These are phyloP conservation scores for Siphamia tubifer DNA, from an alignment of 2,113 vertebrate species.

Conservation along the genomic window DNA sequence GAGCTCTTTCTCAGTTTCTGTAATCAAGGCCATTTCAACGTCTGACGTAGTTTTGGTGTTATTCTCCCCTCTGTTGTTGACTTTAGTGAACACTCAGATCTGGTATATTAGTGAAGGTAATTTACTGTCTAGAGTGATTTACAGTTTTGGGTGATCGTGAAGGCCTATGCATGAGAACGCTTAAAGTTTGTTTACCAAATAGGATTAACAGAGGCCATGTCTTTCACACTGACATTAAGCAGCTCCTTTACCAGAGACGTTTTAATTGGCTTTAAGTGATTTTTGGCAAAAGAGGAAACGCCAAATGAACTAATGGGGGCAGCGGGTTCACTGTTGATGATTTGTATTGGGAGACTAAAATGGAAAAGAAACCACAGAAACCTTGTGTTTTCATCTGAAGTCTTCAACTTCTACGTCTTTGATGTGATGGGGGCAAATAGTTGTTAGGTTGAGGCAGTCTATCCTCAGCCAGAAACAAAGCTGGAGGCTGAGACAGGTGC, in stretches of 20 bases:
- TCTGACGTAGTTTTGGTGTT: slow-evolving; percentile 58
- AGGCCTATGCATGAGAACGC: slow-evolving; percentile 29
- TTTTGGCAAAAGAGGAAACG: slow-evolving; percentile 41
- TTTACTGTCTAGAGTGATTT: slow-evolving; percentile 59
- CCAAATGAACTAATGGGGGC: slow-evolving; percentile 25
- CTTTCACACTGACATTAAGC: slow-evolving; percentile 37
- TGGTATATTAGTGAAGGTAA: slow-evolving; percentile 54
- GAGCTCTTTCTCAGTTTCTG: slow-evolving; percentile 65
- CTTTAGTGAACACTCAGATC: slow-evolving; percentile 49
- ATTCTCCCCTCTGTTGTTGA: slow-evolving; percentile 58
- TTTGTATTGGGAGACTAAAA: slow-evolving; percentile 31
- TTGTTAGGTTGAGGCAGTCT: slow-evolving; percentile 55
- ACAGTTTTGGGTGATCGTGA: slow-evolving; percentile 27
- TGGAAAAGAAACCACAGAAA: slow-evolving; percentile 46
- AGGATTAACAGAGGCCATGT: slow-evolving; percentile 39
- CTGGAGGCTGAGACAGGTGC: slow-evolving; percentile 74
- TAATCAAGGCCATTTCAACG: slow-evolving; percentile 60
- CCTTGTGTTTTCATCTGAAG: slow-evolving; percentile 45
- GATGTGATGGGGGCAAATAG: slow-evolving; percentile 52
- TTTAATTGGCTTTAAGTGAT: slow-evolving; percentile 46
- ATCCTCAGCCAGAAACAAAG: slow-evolving; percentile 62
- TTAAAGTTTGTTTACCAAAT: slow-evolving; percentile 48
- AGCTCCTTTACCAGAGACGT: slow-evolving; percentile 16
- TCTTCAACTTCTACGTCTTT: slow-evolving; percentile 47
- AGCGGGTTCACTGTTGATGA: slow-evolving; percentile 47